Conservation (phyloP, 2,888 invertebrate genomes). For the Buathra laborator region DNA sequence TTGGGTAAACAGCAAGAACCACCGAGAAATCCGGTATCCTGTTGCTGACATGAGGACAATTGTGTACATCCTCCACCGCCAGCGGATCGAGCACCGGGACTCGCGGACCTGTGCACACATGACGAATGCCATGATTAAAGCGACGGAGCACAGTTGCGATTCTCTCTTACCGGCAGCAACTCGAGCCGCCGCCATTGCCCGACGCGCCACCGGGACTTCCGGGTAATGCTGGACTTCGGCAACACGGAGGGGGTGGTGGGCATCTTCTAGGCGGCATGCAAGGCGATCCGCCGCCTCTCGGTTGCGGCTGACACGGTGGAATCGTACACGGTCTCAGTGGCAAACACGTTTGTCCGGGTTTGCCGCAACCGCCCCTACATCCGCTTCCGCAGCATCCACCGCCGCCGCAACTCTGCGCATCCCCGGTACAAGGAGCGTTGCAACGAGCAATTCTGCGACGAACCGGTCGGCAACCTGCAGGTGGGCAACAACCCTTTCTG, state of each 20-base stretch:
- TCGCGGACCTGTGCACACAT: constrained; percentile 63
- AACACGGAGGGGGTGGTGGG: constrained; percentile 71
- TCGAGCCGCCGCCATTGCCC: constrained; percentile 53
- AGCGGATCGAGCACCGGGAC: constrained; percentile 66
- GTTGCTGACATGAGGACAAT: constrained; percentile 29
- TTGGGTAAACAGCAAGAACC: constrained; percentile 55
- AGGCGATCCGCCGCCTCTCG: constrained; percentile 71
- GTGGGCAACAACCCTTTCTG: constrained; percentile 74
- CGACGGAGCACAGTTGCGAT: constrained; percentile 46
- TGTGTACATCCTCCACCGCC: constrained; percentile 66
- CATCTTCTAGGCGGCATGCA: constrained; percentile 73
- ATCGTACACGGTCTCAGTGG: constrained; percentile 73
- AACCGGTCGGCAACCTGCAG: constrained; percentile 69
- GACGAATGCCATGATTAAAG: constrained; percentile 61
- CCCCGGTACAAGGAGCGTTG: constrained; percentile 69
- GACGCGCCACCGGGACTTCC: constrained; percentile 46
- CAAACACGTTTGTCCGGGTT: constrained; percentile 76
- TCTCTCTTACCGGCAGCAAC: constrained; percentile 74
- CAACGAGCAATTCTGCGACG: constrained; percentile 48
- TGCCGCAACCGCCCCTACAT: constrained; percentile 79
- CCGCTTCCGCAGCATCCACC: constrained; percentile 80
- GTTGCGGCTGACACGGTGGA: constrained; percentile 72
- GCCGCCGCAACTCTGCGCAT: constrained; percentile 74
- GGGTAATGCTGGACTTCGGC: constrained; percentile 57
- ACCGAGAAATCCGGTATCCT: constrained; percentile 59